Base-by-base conservation (phyloP, 2,113 vertebrate genomes). In the Dicentrarchus labrax region DNA sequence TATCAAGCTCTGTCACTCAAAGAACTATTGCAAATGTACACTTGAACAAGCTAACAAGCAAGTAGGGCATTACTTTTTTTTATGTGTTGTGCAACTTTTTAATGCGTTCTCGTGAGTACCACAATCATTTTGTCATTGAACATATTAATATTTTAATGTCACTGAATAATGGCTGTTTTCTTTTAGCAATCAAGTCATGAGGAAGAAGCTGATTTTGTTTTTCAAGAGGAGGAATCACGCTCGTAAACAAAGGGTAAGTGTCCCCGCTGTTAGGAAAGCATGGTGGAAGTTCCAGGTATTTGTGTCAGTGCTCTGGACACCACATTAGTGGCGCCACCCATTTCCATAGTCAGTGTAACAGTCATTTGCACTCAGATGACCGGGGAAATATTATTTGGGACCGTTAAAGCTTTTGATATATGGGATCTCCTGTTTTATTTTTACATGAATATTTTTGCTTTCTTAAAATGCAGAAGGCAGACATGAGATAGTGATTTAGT, bases 141-240 rank as follows among this genome's bases (percentile, higher is more conserved):
- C 15, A 50, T 3, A 6, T 12, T 45, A 2, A 64, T 62, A 57
- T 3, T 1, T 12, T 21, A 2, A 39, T 56, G 59, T 50, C 8
- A 64, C 30, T 72, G 12, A 75, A 16, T 7, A 39, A 17, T 2
- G 72, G 65, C 69, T 72, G 82, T 93, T 92, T 79, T 93, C 39
- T 96, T 95, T 64, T 94, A 99, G 98, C 86, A 99, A 99, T 94
- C 98, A 99, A 94, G 96, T 99, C 90, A 99, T 99, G 98, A 97
- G 98, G 94, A 99, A 99, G 92, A 99, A 99, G 95, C 96, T 99
- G 87, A 99, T 99, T 92, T 93, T 99, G 15, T 99, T 99, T 95
- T 99, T 99, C 94, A 99, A 99, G 96, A 96, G 98, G 94, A 97
- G 98, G 94, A 99, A 99, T 91, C 98, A 99, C 90, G 98, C 98